phyloP scores from a whole-genome alignment of 2,888 invertebrate genomes.

The Litoditis marina region DNA sequence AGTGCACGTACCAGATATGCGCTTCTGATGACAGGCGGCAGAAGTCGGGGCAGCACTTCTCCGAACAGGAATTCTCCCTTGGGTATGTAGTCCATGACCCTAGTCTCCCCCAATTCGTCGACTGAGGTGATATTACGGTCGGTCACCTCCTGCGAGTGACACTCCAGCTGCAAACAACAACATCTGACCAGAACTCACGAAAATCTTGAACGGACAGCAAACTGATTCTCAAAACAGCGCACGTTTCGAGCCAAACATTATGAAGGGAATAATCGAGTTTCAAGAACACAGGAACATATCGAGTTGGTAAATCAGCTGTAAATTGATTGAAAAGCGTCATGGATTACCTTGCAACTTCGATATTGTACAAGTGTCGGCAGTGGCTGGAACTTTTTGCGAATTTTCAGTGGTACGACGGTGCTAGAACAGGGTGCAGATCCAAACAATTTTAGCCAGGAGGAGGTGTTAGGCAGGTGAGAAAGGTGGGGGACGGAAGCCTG shows the following conservation, averaged over 20 bases:
- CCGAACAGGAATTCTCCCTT: slow-evolving; percentile 39
- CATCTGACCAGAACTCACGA: too few relatives aligned
- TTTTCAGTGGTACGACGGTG: slow-evolving; percentile 25
- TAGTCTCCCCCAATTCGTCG: slow-evolving; percentile 28
- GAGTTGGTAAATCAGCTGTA: too few relatives aligned
- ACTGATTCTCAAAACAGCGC: too few relatives aligned
- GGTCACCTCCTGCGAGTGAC: slow-evolving; percentile 10
- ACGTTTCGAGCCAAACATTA: too few relatives aligned
- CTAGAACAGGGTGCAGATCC: slow-evolving; percentile 20
- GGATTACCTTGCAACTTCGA: slow-evolving; percentile 6
- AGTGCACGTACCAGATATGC: slow-evolving; percentile 11
- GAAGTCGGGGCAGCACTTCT: slow-evolving; percentile 29
- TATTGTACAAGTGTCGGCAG: slow-evolving; percentile 10
- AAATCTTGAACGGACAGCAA: neutral
- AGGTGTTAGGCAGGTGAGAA: neutral
- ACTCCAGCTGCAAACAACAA: slow-evolving; percentile 19
- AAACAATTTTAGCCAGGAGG: slow-evolving; percentile 6
- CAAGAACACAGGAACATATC: too few relatives aligned
- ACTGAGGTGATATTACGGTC: slow-evolving; percentile 19
- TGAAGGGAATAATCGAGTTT: too few relatives aligned
- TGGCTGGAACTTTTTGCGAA: slow-evolving; percentile 17
- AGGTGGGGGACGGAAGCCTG: neutral
- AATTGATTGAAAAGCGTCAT: too few relatives aligned
- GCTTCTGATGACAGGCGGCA: slow-evolving; percentile 30
- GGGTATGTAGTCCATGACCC: slow-evolving; percentile 32